Percentiles rank a stretch among this genome's conserved stretches.
These are phyloP conservation scores for Styela clava DNA, from an alignment of 23 tunicate species.

Conservation along the genomic window DNA sequence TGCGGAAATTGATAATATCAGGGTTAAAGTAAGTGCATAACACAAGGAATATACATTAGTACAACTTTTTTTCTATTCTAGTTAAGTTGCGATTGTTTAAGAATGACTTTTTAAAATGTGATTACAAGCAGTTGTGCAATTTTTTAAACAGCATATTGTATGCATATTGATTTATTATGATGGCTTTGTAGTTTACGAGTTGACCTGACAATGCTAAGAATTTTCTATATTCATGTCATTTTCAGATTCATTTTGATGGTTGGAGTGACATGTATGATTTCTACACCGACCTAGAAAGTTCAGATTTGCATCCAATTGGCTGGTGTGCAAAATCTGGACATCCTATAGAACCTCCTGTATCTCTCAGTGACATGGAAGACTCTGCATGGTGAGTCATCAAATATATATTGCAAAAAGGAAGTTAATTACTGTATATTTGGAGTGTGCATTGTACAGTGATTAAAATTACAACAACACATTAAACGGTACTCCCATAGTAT, in stretches of 20 bases:
- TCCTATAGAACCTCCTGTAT: slow-evolving; percentile 15
- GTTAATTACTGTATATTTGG: not conserved
- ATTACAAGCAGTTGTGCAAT: too few species aligned
- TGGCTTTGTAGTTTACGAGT: too few species aligned
- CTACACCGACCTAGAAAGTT: not conserved
- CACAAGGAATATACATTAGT: not conserved
- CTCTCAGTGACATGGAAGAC: not conserved
- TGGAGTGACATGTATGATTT: slow-evolving; percentile 34
- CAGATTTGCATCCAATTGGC: slow-evolving; percentile 15
- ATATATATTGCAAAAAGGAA: too few species aligned
- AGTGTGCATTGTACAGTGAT: not conserved
- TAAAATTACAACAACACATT: too few species aligned
- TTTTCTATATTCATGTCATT: too few species aligned
- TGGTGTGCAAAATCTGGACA: slow-evolving; percentile 17
- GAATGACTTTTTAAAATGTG: too few species aligned
- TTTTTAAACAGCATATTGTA: too few species aligned
- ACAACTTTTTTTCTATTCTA: not conserved
- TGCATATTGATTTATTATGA: too few species aligned
- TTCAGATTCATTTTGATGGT: slow-evolving; percentile 34
- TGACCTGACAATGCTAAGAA: too few species aligned
- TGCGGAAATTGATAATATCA: not conserved
- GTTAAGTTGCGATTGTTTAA: not conserved
- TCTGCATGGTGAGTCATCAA: not conserved
- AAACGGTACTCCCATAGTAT: too few species aligned
- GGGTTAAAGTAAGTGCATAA: slow-evolving; percentile 17